Conservation (phyloP, 1,140 invertebrate species). For the Lineus longissimus region DNA sequence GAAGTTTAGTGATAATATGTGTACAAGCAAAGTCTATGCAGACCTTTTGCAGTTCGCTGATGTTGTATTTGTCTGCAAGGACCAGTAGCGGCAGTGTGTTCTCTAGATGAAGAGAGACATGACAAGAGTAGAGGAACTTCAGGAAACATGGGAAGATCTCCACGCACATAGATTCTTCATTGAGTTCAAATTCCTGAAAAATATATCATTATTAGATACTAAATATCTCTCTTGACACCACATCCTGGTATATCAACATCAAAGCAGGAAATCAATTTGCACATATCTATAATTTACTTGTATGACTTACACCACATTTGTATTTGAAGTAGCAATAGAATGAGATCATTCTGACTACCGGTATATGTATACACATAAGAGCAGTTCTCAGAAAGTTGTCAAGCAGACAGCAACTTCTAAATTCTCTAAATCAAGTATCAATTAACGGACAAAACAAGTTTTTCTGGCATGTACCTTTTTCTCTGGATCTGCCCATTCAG, state of each 20-base stretch:
- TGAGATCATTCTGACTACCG: too few species aligned
- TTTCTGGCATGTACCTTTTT: conserved; percentile 29
- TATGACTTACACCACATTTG: too few species aligned
- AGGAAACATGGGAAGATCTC: conserved; percentile 52
- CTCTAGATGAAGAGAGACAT: conserved; percentile 50
- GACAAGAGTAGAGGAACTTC: conserved; percentile 53
- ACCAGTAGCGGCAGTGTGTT: conserved; percentile 52
- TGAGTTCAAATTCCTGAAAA: conserved; percentile 48
- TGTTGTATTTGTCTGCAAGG: conserved; percentile 56
- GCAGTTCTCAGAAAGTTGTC: too few species aligned
- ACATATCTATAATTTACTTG: too few species aligned
- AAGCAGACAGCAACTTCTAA: too few species aligned
- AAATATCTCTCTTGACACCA: too few species aligned
- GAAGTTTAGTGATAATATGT: conserved; percentile 51
- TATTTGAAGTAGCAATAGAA: too few species aligned
- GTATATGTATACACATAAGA: too few species aligned
- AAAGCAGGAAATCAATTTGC: too few species aligned
- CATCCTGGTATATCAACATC: too few species aligned
- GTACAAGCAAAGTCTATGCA: conserved; percentile 54
- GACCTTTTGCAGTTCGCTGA: conserved; percentile 50
- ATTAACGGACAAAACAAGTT: too few species aligned
- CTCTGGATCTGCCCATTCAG: conserved; percentile 47
- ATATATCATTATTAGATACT: neutral
- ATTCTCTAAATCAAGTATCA: too few species aligned
- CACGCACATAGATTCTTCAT: conserved; percentile 49